A percentile compares a stretch with the other conserved stretches of the same genome.
Evolutionary conservation across 1,140 invertebrate species (phyloP).

Genomic region (Scaptomyza pallida): DNA sequence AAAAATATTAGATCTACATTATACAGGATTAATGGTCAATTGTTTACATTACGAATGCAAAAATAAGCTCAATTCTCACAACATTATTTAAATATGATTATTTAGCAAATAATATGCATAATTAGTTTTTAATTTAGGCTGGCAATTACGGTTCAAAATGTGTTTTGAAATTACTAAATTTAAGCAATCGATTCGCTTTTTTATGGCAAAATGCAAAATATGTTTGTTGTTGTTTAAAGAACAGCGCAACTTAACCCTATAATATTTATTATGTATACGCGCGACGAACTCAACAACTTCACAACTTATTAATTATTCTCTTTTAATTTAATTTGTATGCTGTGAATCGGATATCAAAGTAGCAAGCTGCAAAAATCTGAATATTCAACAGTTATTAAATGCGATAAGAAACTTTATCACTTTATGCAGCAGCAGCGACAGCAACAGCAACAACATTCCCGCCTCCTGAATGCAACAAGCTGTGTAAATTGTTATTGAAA

Average conservation of each 20-base stretch:
- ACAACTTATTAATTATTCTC: constrained; percentile 41
- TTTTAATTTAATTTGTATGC: constrained; percentile 34
- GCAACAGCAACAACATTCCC: no score
- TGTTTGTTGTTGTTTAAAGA: constrained; percentile 15
- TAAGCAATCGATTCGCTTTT: background rate
- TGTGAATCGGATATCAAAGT: constrained; percentile 35
- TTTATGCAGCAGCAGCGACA: background rate
- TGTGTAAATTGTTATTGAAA: constrained; percentile 51
- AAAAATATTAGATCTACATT: constrained; percentile 5
- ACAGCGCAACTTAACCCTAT: constrained; percentile 6
- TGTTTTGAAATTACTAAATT: background rate
- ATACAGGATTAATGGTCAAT: background rate
- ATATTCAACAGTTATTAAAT: constrained; percentile 52
- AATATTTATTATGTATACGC: constrained; percentile 1
- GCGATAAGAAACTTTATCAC: constrained; percentile 23
- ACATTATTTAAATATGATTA: constrained; percentile 14
- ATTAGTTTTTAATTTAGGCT: background rate
- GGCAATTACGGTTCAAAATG: background rate
- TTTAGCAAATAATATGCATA: constrained; percentile 1
- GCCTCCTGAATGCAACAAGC: constrained; percentile 31
- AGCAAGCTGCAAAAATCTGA: constrained; percentile 38
- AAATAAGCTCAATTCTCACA: background rate
- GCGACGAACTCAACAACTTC: background rate
- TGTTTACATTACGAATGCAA: constrained; percentile 1
- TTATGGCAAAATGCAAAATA: background rate